Evolutionary conservation across 2,797 vertebrate species (phyloP).

Genomic region (Scleropages formosus): DNA sequence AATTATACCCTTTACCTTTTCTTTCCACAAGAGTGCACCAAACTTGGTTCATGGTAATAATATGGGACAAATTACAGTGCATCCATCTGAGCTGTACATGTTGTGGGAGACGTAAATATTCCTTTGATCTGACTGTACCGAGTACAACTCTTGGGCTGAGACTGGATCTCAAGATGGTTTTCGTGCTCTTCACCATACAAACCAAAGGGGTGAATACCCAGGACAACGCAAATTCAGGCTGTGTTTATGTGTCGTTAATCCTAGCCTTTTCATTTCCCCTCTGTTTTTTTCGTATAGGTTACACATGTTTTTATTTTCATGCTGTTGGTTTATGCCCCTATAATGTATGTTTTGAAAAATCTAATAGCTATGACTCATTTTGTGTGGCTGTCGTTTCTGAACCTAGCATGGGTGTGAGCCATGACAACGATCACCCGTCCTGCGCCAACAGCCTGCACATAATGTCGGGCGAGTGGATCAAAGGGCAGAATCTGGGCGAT

Average conservation of each 20-base stretch:
- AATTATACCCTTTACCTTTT: too few species aligned
- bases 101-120: too few species aligned
- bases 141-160: background rate
- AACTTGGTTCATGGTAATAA: too few species aligned
- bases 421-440: slow-evolving; percentile 79
- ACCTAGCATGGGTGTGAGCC: slow-evolving; percentile 79
- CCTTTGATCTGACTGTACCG: background rate
- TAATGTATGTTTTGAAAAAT: too few species aligned
- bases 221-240: background rate
- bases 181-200: background rate
- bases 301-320: background rate
- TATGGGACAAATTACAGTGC: too few species aligned
- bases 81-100: too few species aligned
- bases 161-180: background rate
- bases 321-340: background rate
- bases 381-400: slow-evolving; percentile 15
- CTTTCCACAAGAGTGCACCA: too few species aligned
- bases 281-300: background rate
- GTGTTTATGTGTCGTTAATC: slow-evolving; percentile 12
- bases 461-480: slow-evolving; percentile 84
- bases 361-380: background rate
- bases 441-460: slow-evolving; percentile 79
- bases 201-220: background rate
- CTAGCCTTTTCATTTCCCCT: background rate
- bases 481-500: slow-evolving; percentile 80